Evolutionary conservation across 1,140 invertebrate genomes (phyloP).

Genomic region (Aphelinus atriplicis): DNA sequence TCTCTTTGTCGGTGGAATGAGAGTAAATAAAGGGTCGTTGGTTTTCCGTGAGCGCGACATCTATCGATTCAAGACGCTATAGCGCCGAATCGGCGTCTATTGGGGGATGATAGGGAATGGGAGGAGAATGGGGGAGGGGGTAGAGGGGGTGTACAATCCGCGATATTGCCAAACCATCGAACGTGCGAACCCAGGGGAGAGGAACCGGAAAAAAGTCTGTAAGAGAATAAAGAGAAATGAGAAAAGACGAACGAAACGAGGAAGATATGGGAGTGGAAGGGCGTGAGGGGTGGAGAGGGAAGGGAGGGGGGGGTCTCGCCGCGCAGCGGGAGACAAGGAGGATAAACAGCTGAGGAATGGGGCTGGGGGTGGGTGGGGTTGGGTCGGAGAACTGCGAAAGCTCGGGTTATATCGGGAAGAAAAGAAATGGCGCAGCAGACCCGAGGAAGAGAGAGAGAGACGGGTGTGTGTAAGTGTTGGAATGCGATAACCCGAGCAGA

Average conservation of each 20-base stretch:
- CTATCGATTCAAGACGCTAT: conserved; percentile 14
- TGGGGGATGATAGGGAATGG: background rate
- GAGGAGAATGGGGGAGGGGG: too few relatives aligned
- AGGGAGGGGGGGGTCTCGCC: background rate
- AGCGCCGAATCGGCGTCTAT: conserved; percentile 16
- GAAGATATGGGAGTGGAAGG: background rate
- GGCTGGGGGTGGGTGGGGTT: too few relatives aligned
- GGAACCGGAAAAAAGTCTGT: too few relatives aligned
- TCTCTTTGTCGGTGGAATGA: background rate
- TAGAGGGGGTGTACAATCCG: background rate
- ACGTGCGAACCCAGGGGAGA: background rate
- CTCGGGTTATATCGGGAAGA: conserved; percentile 11
- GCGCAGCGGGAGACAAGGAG: too few relatives aligned
- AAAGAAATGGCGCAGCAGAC: background rate
- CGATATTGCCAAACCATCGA: background rate
- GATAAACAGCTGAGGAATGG: too few relatives aligned
- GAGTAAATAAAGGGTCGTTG: conserved; percentile 6
- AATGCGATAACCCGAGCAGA: conserved; percentile 12
- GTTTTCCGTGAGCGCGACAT: background rate
- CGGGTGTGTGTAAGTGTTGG: background rate
- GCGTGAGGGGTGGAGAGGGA: background rate
- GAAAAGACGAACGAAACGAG: background rate
- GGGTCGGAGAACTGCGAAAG: background rate
- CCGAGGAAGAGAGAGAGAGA: too few relatives aligned
- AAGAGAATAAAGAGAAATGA: conserved; percentile 9